Conservation (phyloP, 2,113 vertebrate species). For the Pao palembangensis region DNA sequence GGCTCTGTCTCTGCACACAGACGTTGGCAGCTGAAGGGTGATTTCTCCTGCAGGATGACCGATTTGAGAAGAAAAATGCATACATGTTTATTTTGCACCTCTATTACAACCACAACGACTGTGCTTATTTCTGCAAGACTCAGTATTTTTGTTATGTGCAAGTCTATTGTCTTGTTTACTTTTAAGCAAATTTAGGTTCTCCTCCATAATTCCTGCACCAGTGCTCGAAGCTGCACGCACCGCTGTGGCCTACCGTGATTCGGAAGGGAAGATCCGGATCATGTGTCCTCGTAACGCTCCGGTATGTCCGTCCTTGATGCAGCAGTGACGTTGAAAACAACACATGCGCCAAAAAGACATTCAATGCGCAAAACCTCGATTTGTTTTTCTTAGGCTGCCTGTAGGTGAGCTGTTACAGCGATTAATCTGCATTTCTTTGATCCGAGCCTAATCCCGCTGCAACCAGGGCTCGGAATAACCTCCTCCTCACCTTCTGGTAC, state of each 20-base stretch:
- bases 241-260: slow-evolving; percentile 54
- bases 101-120: too few species aligned
- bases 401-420: background rate
- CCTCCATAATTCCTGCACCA: background rate
- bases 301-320: slow-evolving; percentile 44
- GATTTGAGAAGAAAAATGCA: too few species aligned
- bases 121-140: background rate
- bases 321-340: slow-evolving; percentile 36
- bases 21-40: background rate
- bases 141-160: background rate
- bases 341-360: slow-evolving; percentile 19
- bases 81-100: background rate
- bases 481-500: slow-evolving; percentile 59
- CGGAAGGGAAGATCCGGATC: slow-evolving; percentile 36
- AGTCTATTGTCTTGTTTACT: too few species aligned
- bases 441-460: slow-evolving; percentile 29
- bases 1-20: slow-evolving; percentile 56
- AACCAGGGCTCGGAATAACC: slow-evolving; percentile 40
- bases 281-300: slow-evolving; percentile 29
- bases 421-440: background rate
- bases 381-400: background rate
- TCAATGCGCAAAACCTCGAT: background rate
- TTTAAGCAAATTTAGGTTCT: too few species aligned
- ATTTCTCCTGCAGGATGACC: too few species aligned
- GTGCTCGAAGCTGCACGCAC: background rate